phyloP scores from a whole-genome alignment of 2,888 invertebrate genomes.

The Drosophila birchii region DNA sequence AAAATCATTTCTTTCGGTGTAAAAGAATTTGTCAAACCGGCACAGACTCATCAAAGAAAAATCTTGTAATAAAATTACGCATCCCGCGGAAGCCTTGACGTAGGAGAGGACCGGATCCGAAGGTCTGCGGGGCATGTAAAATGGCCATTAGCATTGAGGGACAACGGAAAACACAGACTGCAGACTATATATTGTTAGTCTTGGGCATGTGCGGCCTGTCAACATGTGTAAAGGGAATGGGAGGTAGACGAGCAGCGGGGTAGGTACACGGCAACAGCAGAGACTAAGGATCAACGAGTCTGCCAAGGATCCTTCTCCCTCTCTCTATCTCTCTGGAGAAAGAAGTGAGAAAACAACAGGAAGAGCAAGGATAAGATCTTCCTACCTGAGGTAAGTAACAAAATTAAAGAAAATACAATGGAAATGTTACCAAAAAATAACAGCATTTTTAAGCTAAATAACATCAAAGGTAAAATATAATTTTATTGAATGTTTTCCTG shows the following conservation, averaged over 20 bases:
- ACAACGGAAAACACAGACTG: conserved; percentile 37
- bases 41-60: conserved; percentile 64
- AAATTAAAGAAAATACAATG: neutral
- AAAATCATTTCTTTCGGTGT: conserved; percentile 17
- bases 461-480: conserved; percentile 10
- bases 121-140: conserved; percentile 49
- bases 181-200: conserved; percentile 30
- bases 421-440: neutral
- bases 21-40: conserved; percentile 31
- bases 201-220: conserved; percentile 54
- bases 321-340: neutral
- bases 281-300: conserved; percentile 12
- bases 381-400: conserved; percentile 36
- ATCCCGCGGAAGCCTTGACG: conserved; percentile 58
- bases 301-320: neutral
- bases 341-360: conserved; percentile 4
- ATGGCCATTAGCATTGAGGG: conserved; percentile 71
- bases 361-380: conserved; percentile 15
- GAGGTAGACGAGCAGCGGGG: conserved; percentile 38
- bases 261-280: conserved; percentile 53
- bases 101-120: conserved; percentile 30
- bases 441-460: conserved; percentile 7
- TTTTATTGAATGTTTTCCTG: conserved; percentile 11
- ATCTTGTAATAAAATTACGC: conserved; percentile 72
- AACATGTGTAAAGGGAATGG: conserved; percentile 40